These are phyloP conservation scores for Halichondria panicea DNA, from an alignment of 37 sponge, comb jelly and placozoan species.

Conservation along the genomic window DNA sequence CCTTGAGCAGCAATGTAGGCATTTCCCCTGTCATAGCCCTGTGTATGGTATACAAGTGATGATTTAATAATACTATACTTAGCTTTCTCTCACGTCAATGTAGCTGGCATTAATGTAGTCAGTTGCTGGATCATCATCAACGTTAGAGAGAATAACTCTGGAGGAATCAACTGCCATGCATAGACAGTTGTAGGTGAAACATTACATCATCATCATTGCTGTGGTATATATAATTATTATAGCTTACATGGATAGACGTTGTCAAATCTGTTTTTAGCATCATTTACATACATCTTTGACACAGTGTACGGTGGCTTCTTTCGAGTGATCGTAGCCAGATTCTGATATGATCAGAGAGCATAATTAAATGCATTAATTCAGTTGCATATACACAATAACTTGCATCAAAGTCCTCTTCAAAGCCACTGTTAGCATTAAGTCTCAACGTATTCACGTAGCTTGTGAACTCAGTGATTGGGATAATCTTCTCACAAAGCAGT, in stretches of 20 bases:
- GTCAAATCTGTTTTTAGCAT: slow-evolving; percentile 61
- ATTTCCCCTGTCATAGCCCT: slow-evolving; percentile 55
- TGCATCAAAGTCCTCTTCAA: slow-evolving; percentile 74
- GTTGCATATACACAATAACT: not conserved
- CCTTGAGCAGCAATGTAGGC: slow-evolving; percentile 69
- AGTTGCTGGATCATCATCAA: slow-evolving; percentile 1
- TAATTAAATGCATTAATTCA: not conserved
- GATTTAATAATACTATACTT: not conserved
- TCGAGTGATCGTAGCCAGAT: not conserved
- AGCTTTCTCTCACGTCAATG: slow-evolving; percentile 41
- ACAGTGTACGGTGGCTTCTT: slow-evolving; percentile 21
- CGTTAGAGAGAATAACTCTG: slow-evolving; percentile 22
- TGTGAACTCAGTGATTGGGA: slow-evolving; percentile 58
- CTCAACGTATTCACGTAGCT: slow-evolving; percentile 49
- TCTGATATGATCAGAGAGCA: no score
- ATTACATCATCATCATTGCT: not conserved
- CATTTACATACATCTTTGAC: slow-evolving; percentile 36
- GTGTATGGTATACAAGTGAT: not conserved
- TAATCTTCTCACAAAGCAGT: not conserved
- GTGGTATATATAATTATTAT: not conserved
- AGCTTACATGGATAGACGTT: slow-evolving; percentile 70
- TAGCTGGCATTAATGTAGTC: slow-evolving; percentile 70
- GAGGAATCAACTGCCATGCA: slow-evolving; percentile 36
- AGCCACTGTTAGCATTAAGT: slow-evolving; percentile 45
- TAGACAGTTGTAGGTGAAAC: not conserved